These are phyloP conservation scores for Anticlea derivata DNA, from an alignment of 2,888 invertebrate genomes.

Conservation along the genomic window DNA sequence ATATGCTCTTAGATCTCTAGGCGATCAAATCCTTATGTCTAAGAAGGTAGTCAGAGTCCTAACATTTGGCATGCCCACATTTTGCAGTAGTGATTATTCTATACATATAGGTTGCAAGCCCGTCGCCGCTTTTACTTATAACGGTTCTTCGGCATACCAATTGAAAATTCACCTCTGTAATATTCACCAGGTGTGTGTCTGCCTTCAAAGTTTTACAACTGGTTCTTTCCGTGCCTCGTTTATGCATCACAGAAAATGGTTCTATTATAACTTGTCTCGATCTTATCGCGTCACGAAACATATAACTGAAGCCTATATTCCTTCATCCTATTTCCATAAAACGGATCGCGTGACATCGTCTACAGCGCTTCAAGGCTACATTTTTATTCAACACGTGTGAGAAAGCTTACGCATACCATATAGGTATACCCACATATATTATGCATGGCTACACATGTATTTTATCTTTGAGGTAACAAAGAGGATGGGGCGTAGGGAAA, in stretches of 20 bases:
- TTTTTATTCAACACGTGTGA: constrained; percentile 26
- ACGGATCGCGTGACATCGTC: constrained; percentile 15
- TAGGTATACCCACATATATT: constrained; percentile 17
- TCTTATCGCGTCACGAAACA: constrained; percentile 4
- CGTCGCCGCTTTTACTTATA: too few relatives aligned
- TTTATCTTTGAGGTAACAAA: constrained; percentile 26
- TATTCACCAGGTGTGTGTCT: too few relatives aligned
- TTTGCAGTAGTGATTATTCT: too few relatives aligned
- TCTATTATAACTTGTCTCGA: constrained; percentile 4
- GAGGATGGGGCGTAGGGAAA: constrained; percentile 18
- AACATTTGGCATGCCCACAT: too few relatives aligned
- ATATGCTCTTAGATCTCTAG: too few relatives aligned
- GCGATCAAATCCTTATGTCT: too few relatives aligned
- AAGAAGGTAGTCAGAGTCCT: too few relatives aligned
- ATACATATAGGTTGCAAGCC: too few relatives aligned
- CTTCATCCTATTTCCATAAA: constrained; percentile 19
- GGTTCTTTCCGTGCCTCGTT: background rate
- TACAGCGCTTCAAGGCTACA: constrained; percentile 15
- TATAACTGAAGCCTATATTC: constrained; percentile 6
- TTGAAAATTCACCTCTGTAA: too few relatives aligned
- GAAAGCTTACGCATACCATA: constrained; percentile 1
- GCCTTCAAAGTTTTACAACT: too few relatives aligned
- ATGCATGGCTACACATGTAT: constrained; percentile 26
- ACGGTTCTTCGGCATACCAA: too few relatives aligned
- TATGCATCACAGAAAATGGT: constrained; percentile 3